Base-by-base conservation (phyloP, 2,888 invertebrate species). In the Melieria crassipennis region DNA sequence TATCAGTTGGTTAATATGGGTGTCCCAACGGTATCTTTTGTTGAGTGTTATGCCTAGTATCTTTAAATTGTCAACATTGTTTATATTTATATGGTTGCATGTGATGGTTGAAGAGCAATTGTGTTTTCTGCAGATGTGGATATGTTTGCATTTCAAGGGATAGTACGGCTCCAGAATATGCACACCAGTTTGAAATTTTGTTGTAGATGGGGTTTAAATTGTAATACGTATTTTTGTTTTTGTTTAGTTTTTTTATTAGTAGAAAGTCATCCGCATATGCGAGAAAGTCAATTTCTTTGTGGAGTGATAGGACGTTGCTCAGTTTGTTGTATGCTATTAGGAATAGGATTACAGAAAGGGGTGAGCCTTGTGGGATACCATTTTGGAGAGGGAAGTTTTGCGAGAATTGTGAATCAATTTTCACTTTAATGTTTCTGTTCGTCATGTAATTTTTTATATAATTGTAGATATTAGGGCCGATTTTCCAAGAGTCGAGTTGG, bases 221-320 rank as follows among this genome's bases (percentile, higher is more conserved):
- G 10, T 73, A 69, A 7, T 42, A 57, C 0, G 63, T 68, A 9
- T 68, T 71, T 64, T 72, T 72, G 30, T 63, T 47, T 55, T 71
- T 74, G 47, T 65, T 69, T 6, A 75, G 47, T 63, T 68, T 71
- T 11, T 64, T 63, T 4, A 75, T 60, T 7, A 75, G 13, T 48
- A 70, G 66, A 1, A 77, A 70, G 64, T 78, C 76, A 30, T 78
- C 76, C 0, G 76, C 73, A 16, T 73, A 76, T 7, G 69, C 70
- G n/a, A 65, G 73, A 30, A 74, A 70, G 47, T 55, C 56, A 7
- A 71, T 62, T 60, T 70, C 43, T 69, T 70, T 74, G 47, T 75
- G 48, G 9, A 57, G 5, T 0, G 64, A 60, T 13, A 75, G 62
- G 16, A 62, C 63, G 7, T 30, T 9, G 43, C 56, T 57, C 0